Conservation (phyloP, 2,113 vertebrate genomes). For the Burhinus bistriatus region DNA sequence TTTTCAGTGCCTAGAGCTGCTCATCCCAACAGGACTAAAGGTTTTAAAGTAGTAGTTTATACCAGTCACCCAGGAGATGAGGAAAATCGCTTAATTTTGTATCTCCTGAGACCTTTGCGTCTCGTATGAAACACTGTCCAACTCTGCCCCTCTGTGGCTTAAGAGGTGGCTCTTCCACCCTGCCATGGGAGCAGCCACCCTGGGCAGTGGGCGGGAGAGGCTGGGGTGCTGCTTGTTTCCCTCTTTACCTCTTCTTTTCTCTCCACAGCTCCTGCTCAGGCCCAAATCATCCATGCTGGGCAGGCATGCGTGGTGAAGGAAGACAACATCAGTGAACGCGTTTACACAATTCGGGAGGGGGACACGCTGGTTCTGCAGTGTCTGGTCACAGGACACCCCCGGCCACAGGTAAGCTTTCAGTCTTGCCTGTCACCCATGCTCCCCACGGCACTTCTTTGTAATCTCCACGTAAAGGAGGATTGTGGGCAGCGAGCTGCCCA, state of each 20-base stretch:
- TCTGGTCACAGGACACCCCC: slow-evolving; percentile 93
- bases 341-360: slow-evolving; percentile 97
- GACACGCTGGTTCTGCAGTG: slow-evolving; percentile 92
- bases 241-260: not conserved
- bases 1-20: not conserved
- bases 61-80: not conserved
- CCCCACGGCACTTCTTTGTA: not conserved
- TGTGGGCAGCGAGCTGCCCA: not conserved
- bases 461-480: accelerated
- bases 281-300: slow-evolving; percentile 94
- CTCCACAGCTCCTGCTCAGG: slow-evolving; percentile 88
- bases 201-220: not conserved
- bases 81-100: not conserved
- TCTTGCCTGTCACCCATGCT: not conserved
- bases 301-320: slow-evolving; percentile 97
- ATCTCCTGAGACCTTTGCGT: not conserved
- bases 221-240: not conserved
- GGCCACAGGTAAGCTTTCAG: slow-evolving; percentile 84
- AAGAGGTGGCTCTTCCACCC: not conserved
- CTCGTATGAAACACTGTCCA: not conserved
- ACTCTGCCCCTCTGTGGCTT: not conserved
- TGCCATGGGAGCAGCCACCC: not conserved
- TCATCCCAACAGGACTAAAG: not conserved
- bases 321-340: slow-evolving; percentile 94
- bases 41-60: not conserved